Evolutionary conservation across 2,888 invertebrate species (phyloP).

Genomic region (Eupithecia centaureata): DNA sequence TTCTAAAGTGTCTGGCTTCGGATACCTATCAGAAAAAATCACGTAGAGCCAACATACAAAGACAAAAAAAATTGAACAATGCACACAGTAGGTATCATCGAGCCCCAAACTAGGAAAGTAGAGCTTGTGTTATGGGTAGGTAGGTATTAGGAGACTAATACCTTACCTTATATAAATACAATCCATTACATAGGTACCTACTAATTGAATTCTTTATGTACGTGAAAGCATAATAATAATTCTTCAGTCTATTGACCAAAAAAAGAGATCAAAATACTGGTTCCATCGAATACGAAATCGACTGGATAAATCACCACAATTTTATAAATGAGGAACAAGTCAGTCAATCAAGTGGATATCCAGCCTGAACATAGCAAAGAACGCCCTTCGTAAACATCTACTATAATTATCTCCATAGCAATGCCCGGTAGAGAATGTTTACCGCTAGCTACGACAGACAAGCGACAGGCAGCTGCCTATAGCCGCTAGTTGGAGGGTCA

Average conservation of each 20-base stretch:
- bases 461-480: background rate
- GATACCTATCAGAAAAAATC: no score
- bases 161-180: no score
- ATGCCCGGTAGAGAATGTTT: background rate
- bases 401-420: constrained; percentile 9
- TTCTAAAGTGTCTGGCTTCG: no score
- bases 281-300: background rate
- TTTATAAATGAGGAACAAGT: background rate
- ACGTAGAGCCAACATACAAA: no score
- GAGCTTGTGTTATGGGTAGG: no score
- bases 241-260: background rate
- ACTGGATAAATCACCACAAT: background rate
- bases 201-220: no score
- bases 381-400: constrained; percentile 17
- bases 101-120: no score
- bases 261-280: background rate
- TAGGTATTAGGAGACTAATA: no score
- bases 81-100: no score
- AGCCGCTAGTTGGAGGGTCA: background rate
- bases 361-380: background rate
- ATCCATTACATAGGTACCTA: no score
- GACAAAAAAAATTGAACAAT: no score
- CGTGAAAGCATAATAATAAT: no score
- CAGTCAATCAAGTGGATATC: background rate
- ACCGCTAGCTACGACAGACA: background rate